Percentiles rank a stretch among this genome's conserved stretches.
phyloP scores from a whole-genome alignment of 37 sponge, comb jelly and placozoan genomes.

The Halichondria panicea region DNA sequence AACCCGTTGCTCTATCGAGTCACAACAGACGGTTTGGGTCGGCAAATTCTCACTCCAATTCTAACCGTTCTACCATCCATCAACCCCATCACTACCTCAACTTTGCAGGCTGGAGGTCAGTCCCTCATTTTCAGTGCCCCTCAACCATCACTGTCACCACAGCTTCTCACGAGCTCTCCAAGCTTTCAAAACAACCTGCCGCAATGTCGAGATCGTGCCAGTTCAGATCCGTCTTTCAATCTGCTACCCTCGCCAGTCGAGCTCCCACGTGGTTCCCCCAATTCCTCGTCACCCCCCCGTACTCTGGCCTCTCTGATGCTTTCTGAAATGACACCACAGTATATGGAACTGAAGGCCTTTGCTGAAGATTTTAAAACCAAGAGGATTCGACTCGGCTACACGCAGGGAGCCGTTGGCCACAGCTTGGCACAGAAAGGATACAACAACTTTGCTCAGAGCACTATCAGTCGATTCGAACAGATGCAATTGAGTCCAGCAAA shows the following conservation, averaged over 20 bases:
- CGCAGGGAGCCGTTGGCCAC: conserved; percentile 80
- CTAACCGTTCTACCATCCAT: conserved; percentile 32
- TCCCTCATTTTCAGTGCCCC: neutral
- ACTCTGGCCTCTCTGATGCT: conserved; percentile 56
- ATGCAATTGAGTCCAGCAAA: conserved; percentile 84
- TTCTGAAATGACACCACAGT: conserved; percentile 44
- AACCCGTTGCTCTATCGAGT: neutral
- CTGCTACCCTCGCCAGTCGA: too few relatives aligned
- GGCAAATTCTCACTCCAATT: conserved; percentile 26
- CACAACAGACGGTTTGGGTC: neutral
- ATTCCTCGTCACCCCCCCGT: neutral
- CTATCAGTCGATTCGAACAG: conserved; percentile 86
- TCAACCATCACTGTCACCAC: neutral
- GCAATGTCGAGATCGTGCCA: neutral
- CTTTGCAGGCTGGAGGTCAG: too few relatives aligned
- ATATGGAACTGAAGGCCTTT: conserved; percentile 70
- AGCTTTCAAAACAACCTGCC: too few relatives aligned
- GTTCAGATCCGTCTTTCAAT: neutral
- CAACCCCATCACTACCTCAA: neutral
- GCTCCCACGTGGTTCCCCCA: neutral
- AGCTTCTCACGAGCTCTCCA: neutral
- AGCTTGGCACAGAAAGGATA: conserved; percentile 78
- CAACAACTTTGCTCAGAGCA: conserved; percentile 90
- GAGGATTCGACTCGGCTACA: conserved; percentile 76
- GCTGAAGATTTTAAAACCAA: conserved; percentile 78